These are phyloP conservation scores for Epirrhoe alternata DNA, from an alignment of 2,888 invertebrate genomes.

Conservation along the genomic window DNA sequence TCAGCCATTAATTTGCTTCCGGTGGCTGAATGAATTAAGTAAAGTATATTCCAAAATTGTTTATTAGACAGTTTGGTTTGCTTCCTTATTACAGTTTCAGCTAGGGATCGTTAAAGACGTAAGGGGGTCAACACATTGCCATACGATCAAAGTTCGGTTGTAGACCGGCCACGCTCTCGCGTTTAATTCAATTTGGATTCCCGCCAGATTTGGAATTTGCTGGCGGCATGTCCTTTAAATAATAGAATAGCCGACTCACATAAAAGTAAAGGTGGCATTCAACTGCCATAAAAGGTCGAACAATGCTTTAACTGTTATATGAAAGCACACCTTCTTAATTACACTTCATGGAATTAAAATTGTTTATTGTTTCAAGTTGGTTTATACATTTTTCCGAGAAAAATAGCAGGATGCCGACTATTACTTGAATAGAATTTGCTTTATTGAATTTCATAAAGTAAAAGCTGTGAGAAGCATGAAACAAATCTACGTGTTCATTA, in stretches of 20 bases:
- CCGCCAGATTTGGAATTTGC: slow-evolving; percentile 79
- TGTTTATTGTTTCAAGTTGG: background rate
- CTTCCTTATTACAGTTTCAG: slow-evolving; percentile 24
- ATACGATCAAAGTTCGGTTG: slow-evolving; percentile 68
- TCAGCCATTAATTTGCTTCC: slow-evolving; percentile 14
- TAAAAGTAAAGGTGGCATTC: slow-evolving; percentile 63
- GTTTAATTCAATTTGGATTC: slow-evolving; percentile 81
- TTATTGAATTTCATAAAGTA: background rate
- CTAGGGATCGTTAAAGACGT: slow-evolving; percentile 46
- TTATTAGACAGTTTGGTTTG: background rate
- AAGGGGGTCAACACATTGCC: slow-evolving; percentile 59
- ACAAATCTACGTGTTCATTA: background rate
- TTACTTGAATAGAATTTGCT: background rate
- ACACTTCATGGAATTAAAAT: background rate
- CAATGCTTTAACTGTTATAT: slow-evolving; percentile 4
- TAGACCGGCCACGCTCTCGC: slow-evolving; percentile 65
- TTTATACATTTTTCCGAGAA: background rate
- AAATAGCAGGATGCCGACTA: background rate
- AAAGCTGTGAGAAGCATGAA: background rate
- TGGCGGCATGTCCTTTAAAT: slow-evolving; percentile 76
- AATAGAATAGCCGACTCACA: slow-evolving; percentile 72
- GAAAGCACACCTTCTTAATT: background rate
- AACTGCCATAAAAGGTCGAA: slow-evolving; percentile 52
- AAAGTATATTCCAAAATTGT: background rate
- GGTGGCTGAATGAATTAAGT: background rate